A percentile compares a stretch with the other conserved stretches of the same genome.
These are phyloP conservation scores for Leguminivora glycinivorella DNA, from an alignment of 1,140 invertebrate species.

Conservation along the genomic window DNA sequence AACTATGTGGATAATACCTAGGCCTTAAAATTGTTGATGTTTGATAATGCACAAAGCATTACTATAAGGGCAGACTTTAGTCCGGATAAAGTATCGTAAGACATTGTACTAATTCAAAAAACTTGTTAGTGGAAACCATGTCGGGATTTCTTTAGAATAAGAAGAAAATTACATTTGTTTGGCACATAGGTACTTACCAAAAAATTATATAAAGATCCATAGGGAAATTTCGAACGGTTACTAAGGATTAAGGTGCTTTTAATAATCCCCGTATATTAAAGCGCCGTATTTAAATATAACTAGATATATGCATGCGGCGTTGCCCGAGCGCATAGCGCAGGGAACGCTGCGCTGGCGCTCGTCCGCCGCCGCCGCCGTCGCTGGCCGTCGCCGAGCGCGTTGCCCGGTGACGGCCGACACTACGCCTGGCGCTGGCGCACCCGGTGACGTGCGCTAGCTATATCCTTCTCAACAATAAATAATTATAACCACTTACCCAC, in stretches of 20 bases:
- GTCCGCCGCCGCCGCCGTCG: neutral
- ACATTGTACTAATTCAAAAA: neutral
- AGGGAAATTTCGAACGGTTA: slow-evolving; percentile 12
- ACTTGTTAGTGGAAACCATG: slow-evolving; percentile 1
- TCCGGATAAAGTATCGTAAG: slow-evolving; percentile 20
- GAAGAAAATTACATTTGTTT: neutral
- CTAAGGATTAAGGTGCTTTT: slow-evolving; percentile 25
- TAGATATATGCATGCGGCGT: neutral
- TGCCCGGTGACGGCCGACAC: too few species aligned
- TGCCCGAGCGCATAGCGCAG: neutral
- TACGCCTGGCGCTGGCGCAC: neutral
- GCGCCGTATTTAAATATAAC: slow-evolving; percentile 6
- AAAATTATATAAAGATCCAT: neutral
- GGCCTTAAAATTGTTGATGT: slow-evolving; percentile 58
- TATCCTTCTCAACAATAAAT: slow-evolving; percentile 14
- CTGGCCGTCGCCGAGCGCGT: too few species aligned
- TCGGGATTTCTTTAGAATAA: neutral
- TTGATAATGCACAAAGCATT: slow-evolving; percentile 41
- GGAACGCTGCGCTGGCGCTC: too few species aligned
- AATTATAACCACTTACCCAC: slow-evolving; percentile 18
- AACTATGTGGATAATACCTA: slow-evolving; percentile 37
- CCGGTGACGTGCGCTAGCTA: neutral
- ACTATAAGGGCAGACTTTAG: slow-evolving; percentile 13
- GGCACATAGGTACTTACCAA: neutral
- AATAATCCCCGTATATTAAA: slow-evolving; percentile 22